Evolutionary conservation across 2,888 invertebrate genomes (phyloP).

Genomic region (Chamaedrilus cognettii): DNA sequence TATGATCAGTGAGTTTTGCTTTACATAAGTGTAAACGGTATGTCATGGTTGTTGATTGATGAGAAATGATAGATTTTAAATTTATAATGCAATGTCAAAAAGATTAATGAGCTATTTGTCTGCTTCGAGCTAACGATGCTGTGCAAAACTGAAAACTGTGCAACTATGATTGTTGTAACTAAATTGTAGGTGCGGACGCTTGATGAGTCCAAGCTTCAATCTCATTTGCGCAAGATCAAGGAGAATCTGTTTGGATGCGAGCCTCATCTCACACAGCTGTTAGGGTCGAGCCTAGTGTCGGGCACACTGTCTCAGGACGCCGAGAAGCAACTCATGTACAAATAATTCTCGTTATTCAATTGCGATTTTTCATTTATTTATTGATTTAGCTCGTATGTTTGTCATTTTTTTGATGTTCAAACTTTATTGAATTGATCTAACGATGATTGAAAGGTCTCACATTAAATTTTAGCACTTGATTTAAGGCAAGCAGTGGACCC

Average conservation of each 20-base stretch:
- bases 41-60: too few relatives aligned
- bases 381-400: background rate
- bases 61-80: too few relatives aligned
- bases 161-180: background rate
- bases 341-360: background rate
- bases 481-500: too few relatives aligned
- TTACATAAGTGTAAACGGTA: too few relatives aligned
- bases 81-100: too few relatives aligned
- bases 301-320: conserved; percentile 47
- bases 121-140: too few relatives aligned
- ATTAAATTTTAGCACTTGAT: too few relatives aligned
- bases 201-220: conserved; percentile 46
- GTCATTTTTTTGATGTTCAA: conserved; percentile 6
- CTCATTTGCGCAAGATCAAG: conserved; percentile 52
- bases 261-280: conserved; percentile 52
- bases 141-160: too few relatives aligned
- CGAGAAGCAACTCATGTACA: conserved; percentile 53
- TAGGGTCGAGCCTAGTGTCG: conserved; percentile 43
- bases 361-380: conserved; percentile 6
- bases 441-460: too few relatives aligned
- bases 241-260: conserved; percentile 53
- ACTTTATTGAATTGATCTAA: too few relatives aligned
- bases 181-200: background rate
- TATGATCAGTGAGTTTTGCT: too few relatives aligned
- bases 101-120: too few relatives aligned